A percentile compares a stretch with the other conserved stretches of the same genome.
These are phyloP conservation scores for Drosophila macrospina DNA, from an alignment of 2,888 invertebrate species.

Conservation along the genomic window DNA sequence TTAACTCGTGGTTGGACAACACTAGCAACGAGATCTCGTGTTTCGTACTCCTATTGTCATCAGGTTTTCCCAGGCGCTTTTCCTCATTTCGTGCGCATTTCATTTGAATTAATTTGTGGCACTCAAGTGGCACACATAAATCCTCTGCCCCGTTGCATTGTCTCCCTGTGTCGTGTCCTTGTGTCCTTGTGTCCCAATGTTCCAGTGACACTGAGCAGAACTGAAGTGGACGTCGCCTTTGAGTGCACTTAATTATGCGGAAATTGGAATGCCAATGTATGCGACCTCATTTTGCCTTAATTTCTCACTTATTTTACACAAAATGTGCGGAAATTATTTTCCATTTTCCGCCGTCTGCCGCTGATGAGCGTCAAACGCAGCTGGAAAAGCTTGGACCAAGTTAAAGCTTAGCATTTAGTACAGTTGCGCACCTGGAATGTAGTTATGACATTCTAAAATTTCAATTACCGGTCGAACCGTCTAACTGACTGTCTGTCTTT, in stretches of 20 bases:
- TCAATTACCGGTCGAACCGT: conserved; percentile 61
- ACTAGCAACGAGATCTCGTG: conserved; percentile 21
- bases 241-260: conserved; percentile 77
- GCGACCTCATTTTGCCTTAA: conserved; percentile 16
- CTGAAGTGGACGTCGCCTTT: conserved; percentile 49
- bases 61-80: conserved; percentile 15
- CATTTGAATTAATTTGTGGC: conserved; percentile 82
- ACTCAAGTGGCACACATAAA: conserved; percentile 82
- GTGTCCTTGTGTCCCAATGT: too few relatives aligned
- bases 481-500: conserved; percentile 12
- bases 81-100: conserved; percentile 53
- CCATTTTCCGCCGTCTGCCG: conserved; percentile 53
- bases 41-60: conserved; percentile 9
- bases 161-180: conserved; percentile 24
- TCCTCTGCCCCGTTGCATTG: conserved; percentile 48
- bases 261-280: conserved; percentile 47
- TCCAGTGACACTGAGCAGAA: too few relatives aligned
- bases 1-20: conserved; percentile 33
- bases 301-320: conserved; percentile 68
- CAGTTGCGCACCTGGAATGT: conserved; percentile 39
- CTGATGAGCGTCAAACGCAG: conserved; percentile 72
- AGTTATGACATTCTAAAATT: conserved; percentile 60
- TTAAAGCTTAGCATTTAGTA: conserved; percentile 22
- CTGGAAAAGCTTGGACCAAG: conserved; percentile 7
- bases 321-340: conserved; percentile 69